Conservation (phyloP, 2,797 vertebrate species). For the Podargus strigoides region DNA sequence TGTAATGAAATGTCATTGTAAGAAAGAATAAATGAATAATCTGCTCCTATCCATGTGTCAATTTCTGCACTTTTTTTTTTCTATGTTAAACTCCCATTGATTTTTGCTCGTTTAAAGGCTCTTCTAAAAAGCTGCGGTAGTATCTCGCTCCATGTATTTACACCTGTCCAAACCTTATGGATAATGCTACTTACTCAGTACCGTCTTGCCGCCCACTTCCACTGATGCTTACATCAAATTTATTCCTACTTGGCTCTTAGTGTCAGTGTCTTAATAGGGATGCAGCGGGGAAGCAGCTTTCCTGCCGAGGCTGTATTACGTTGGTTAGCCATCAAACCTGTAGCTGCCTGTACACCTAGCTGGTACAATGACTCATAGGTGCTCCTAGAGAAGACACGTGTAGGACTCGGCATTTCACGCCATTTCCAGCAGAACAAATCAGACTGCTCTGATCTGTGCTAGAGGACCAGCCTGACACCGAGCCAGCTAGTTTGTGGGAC, state of each 20-base stretch:
- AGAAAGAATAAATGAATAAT: constrained; percentile 26
- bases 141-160: not conserved
- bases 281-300: not conserved
- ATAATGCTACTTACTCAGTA: not conserved
- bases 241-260: not conserved
- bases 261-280: accelerated
- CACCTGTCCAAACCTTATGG: not conserved
- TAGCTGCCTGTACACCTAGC: not conserved
- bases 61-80: not conserved
- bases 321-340: not conserved
- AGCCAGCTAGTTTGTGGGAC: not conserved
- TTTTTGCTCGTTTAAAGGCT: not conserved
- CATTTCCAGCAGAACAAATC: not conserved
- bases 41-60: not conserved
- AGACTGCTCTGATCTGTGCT: not conserved
- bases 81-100: not conserved
- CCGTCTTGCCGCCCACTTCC: not conserved
- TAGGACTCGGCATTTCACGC: not conserved
- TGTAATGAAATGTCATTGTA: constrained; percentile 19
- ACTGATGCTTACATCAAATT: not conserved
- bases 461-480: not conserved
- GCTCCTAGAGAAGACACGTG: not conserved
- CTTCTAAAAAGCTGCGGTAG: not conserved
- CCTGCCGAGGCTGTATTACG: not conserved
- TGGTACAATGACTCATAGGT: not conserved